Conservation (phyloP, 37 sponge, comb jelly and placozoan genomes). For the Halichondria panicea region DNA sequence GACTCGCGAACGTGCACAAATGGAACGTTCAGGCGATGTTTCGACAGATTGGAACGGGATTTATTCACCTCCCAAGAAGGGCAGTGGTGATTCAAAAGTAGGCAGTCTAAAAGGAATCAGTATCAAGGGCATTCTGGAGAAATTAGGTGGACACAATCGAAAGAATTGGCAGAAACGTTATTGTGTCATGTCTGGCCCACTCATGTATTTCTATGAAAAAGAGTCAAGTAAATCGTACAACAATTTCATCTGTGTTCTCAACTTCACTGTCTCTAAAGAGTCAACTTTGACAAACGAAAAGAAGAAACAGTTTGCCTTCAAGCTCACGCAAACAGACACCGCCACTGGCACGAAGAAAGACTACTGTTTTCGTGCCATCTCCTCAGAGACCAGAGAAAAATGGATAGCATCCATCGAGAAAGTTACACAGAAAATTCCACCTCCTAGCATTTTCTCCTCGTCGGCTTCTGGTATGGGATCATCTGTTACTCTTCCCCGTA, state of each 20-base stretch:
- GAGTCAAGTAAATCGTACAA: conserved; percentile 71
- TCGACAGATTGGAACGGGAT: conserved; percentile 18
- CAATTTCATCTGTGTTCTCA: conserved; percentile 59
- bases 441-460: not conserved
- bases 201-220: conserved; percentile 87
- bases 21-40: not conserved
- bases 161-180: conserved; percentile 83
- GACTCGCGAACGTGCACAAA: not conserved
- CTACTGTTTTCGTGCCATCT: conserved; percentile 67
- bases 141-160: conserved; percentile 80
- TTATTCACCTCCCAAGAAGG: conserved; percentile 11
- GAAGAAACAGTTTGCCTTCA: conserved; percentile 82
- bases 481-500: conserved; percentile 14
- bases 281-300: conserved; percentile 50
- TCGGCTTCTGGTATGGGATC: not conserved
- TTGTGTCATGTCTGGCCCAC: conserved; percentile 68
- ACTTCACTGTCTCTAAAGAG: conserved; percentile 21
- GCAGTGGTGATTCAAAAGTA: conserved; percentile 34
- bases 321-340: conserved; percentile 27
- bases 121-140: conserved; percentile 81
- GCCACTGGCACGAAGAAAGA: conserved; percentile 46
- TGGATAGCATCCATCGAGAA: conserved; percentile 46
- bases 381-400: conserved; percentile 18
- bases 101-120: conserved; percentile 33
- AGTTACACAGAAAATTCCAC: not conserved